A percentile compares a stretch with the other conserved stretches of the same genome.
phyloP scores from a whole-genome alignment of 1,140 invertebrate species.

The Ganaspis sp. region DNA sequence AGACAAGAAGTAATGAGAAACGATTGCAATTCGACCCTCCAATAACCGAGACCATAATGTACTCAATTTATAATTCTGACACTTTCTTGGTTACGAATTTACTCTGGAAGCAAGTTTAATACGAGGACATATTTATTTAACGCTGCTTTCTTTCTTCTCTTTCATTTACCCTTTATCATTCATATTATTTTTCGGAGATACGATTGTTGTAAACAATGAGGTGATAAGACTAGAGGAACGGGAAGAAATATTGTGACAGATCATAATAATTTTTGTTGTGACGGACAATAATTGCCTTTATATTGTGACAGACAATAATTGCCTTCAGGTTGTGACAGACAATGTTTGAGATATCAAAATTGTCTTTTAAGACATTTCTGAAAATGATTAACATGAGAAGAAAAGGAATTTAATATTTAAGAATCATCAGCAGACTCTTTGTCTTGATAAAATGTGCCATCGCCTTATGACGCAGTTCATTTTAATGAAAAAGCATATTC shows the following conservation, averaged over 20 bases:
- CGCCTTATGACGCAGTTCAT: not conserved
- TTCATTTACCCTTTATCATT: slow-evolving; percentile 10
- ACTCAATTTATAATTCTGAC: slow-evolving; percentile 63
- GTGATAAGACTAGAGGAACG: too few relatives aligned
- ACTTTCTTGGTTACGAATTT: slow-evolving; percentile 24
- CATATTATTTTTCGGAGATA: not conserved
- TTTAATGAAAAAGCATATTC: not conserved
- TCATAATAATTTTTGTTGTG: too few relatives aligned
- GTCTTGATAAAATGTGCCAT: not conserved
- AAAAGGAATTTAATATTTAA: not conserved
- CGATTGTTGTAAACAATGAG: too few relatives aligned
- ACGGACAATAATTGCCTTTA: too few relatives aligned
- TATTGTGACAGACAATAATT: too few relatives aligned
- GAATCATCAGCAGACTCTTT: not conserved
- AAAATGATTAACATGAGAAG: not conserved
- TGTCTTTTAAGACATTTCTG: not conserved
- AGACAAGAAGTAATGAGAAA: slow-evolving; percentile 61
- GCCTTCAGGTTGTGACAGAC: too few relatives aligned
- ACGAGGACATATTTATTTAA: slow-evolving; percentile 29
- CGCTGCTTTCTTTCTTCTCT: not conserved
- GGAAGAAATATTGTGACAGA: too few relatives aligned
- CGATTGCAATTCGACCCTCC: slow-evolving; percentile 64
- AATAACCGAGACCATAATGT: slow-evolving; percentile 63
- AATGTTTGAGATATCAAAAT: too few relatives aligned
- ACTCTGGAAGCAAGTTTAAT: slow-evolving; percentile 36